Evolutionary conservation across 2,888 invertebrate genomes (phyloP), one percentile per base, ranked within the genome.

Genomic region (Acrobasis consociella): DNA sequence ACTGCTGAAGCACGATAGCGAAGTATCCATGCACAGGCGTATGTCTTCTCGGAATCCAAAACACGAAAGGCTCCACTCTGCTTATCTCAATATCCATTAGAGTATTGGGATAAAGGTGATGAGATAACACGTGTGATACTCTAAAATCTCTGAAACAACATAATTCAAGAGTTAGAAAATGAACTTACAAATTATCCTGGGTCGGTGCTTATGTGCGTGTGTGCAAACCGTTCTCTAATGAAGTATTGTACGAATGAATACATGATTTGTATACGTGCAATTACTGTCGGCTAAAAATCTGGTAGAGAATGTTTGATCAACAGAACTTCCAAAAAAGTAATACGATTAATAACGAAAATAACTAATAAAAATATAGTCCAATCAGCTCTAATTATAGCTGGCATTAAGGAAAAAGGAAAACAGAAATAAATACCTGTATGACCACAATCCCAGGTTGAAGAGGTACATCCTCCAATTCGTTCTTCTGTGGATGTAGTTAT

Each of bases 391-490:
- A n/a, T n/a, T n/a, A n/a, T n/a, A n/a, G n/a, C n/a, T n/a, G n/a
- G n/a, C n/a, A n/a, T n/a, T n/a, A n/a, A n/a, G n/a, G n/a, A 52
- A 59, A 49, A 50, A 49, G 52, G 10, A 22, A 5, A 56, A 56
- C 60, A 17, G 10, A 50, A 37, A 52, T n/a, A n/a, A 68, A 65
- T 77, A 94, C 94, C 94, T 94, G 49, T 95, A 94, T 1, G 95
- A 94, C 93, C 96, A 90, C 62, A 95, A 74, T n/a, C 94, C 92
- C 49, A 97, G 83, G 71, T 96, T 96, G 72, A 96, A 96, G 60
- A 96, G 94, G 72, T 95, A 96, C 96, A 97, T 97, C 65, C 96
- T 94, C 94, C 96, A 96, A 76, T 95, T 97, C 68, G 96, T 94
- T 68, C 89, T 94, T 76, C 93, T 94, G 78, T 97, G 97, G 68